phyloP scores from a whole-genome alignment of 1,140 invertebrate species.

The Pseudomyrmex concolor region DNA sequence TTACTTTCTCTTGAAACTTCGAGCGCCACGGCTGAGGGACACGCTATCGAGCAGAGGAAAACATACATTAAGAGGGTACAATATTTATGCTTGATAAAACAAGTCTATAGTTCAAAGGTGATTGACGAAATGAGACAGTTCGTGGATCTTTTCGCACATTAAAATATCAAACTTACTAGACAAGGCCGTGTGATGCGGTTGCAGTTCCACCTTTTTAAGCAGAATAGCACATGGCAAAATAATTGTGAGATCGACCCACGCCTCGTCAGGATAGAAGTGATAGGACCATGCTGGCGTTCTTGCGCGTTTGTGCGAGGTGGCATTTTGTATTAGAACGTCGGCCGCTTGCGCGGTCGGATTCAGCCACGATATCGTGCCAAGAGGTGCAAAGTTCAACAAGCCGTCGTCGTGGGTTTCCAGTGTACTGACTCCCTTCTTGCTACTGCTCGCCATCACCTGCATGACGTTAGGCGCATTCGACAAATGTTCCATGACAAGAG shows the following conservation, averaged over 20 bases:
- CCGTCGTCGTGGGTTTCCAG: conserved; percentile 87
- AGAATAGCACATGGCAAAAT: conserved; percentile 95
- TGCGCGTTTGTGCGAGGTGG: conserved; percentile 91
- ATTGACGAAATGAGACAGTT: neutral
- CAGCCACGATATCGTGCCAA: conserved; percentile 91
- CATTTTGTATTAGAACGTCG: conserved; percentile 91
- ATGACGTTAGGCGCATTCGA: conserved; percentile 85
- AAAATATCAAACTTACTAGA: conserved; percentile 87
- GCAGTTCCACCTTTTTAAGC: conserved; percentile 94
- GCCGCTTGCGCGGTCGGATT: conserved; percentile 95
- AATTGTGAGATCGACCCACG: conserved; percentile 93
- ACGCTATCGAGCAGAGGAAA: conserved; percentile 85
- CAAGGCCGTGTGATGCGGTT: conserved; percentile 93
- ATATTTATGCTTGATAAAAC: no score
- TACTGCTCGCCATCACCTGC: conserved; percentile 82
- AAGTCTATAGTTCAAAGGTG: neutral
- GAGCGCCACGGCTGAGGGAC: conserved; percentile 94
- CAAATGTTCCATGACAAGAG: conserved; percentile 89
- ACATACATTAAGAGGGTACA: no score
- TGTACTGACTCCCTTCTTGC: conserved; percentile 86
- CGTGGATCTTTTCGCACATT: neutral
- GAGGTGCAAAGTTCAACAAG: conserved; percentile 94
- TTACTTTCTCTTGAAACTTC: conserved; percentile 89
- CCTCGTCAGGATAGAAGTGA: conserved; percentile 96
- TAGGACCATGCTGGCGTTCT: conserved; percentile 96